phyloP scores from a whole-genome alignment of 2,797 vertebrate genomes.

The Lacerta viridis region DNA sequence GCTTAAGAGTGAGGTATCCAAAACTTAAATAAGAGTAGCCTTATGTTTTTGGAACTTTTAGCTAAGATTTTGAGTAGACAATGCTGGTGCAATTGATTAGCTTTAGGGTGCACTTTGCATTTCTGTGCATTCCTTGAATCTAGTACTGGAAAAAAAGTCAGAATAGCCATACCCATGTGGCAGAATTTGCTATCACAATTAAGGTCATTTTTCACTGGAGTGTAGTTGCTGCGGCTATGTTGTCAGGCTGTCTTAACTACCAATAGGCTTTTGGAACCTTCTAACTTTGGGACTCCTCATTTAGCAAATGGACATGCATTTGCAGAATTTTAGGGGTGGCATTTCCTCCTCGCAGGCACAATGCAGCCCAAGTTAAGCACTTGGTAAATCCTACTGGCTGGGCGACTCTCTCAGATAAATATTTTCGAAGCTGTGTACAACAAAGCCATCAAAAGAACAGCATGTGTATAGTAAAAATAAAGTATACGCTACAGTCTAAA shows the following conservation, averaged over 20 bases:
- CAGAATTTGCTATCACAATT: conserved; percentile 64
- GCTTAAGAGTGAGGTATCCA: not conserved
- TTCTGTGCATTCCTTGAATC: conserved; percentile 59
- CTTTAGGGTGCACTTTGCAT: not conserved
- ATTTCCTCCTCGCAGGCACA: not conserved
- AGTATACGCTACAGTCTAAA: too few species aligned
- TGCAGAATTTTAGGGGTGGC: not conserved
- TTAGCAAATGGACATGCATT: conserved; percentile 36
- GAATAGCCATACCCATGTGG: conserved; percentile 62
- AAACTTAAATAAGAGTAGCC: not conserved
- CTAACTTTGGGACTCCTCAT: conserved; percentile 59
- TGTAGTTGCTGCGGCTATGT: conserved; percentile 63
- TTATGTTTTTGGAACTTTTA: not conserved
- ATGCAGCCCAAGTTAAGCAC: not conserved
- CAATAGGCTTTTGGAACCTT: conserved; percentile 63
- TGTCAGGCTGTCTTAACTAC: conserved; percentile 64
- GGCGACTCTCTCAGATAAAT: not conserved
- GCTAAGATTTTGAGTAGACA: not conserved
- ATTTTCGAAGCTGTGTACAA: too few species aligned
- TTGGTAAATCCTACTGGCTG: not conserved
- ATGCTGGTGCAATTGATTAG: not conserved
- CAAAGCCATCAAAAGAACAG: too few species aligned
- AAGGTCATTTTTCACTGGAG: conserved; percentile 74
- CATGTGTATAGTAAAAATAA: too few species aligned
- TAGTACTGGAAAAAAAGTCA: conserved; percentile 55